phyloP scores from a whole-genome alignment of 2,888 invertebrate species.

The Tridacna crocea region DNA sequence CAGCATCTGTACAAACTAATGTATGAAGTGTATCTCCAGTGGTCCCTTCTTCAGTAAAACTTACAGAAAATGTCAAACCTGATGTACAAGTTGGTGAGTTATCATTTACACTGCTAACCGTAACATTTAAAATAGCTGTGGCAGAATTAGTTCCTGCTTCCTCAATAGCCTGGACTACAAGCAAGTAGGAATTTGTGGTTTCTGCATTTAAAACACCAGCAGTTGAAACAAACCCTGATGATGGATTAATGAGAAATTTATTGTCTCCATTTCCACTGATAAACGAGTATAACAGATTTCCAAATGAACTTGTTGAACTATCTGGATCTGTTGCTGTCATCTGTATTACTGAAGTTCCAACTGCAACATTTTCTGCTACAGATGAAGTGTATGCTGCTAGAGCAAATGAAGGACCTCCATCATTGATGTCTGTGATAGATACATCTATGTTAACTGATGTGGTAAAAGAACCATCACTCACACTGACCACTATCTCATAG shows the following conservation, averaged over 20 bases:
- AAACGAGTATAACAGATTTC: slow-evolving; percentile 67
- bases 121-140: slow-evolving; percentile 55
- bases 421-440: slow-evolving; percentile 68
- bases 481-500: slow-evolving; percentile 65
- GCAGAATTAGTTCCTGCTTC: slow-evolving; percentile 59
- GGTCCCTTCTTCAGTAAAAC: slow-evolving; percentile 59
- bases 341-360: slow-evolving; percentile 59
- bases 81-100: slow-evolving; percentile 66
- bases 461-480: slow-evolving; percentile 63
- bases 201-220: slow-evolving; percentile 74
- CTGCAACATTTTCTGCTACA: slow-evolving; percentile 47
- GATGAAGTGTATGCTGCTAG: slow-evolving; percentile 44
- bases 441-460: slow-evolving; percentile 64
- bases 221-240: slow-evolving; percentile 64
- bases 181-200: slow-evolving; percentile 59
- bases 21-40: slow-evolving; percentile 45
- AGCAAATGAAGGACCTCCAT: slow-evolving; percentile 67
- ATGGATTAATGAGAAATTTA: slow-evolving; percentile 69
- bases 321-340: slow-evolving; percentile 71
- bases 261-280: slow-evolving; percentile 60
- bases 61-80: slow-evolving; percentile 52
- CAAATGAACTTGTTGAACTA: slow-evolving; percentile 56
- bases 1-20: slow-evolving; percentile 67
- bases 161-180: slow-evolving; percentile 66
- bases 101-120: slow-evolving; percentile 61